These are phyloP conservation scores for Ophiothrix spiculata DNA, from an alignment of 35 echinoderm and acorn worm genomes.

Conservation along the genomic window DNA sequence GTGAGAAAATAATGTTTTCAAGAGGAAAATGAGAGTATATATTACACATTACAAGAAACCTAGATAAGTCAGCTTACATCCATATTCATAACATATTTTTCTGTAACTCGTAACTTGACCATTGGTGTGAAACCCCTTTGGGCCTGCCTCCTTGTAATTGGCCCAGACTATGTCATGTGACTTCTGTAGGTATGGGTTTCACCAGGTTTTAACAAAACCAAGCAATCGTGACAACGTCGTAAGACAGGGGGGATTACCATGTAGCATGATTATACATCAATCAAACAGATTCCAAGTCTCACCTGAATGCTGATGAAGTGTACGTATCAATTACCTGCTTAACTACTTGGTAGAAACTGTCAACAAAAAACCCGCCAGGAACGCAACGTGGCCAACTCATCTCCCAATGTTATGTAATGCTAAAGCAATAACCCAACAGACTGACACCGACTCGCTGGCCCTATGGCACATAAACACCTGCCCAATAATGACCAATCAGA, in stretches of 20 bases:
- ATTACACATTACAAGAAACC: not conserved
- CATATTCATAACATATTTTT: not conserved
- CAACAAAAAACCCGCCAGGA: not conserved
- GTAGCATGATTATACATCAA: slow-evolving; percentile 11
- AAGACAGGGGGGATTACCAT: not conserved
- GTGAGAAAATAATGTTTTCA: not conserved
- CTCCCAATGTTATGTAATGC: not conserved
- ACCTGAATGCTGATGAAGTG: slow-evolving; percentile 9
- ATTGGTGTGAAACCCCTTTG: not conserved
- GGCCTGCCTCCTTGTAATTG: not conserved
- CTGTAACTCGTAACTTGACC: not conserved
- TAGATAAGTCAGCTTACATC: not conserved
- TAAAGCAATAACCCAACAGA: not conserved
- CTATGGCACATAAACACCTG: slow-evolving; percentile 8
- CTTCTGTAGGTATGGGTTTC: not conserved
- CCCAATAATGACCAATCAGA: slow-evolving; percentile 12
- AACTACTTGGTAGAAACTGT: not conserved
- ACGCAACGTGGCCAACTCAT: not conserved
- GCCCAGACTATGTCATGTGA: not conserved
- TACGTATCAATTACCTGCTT: slow-evolving; percentile 3
- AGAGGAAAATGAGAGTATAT: not conserved
- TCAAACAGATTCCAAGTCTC: not conserved
- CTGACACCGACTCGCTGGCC: not conserved
- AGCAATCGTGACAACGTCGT: slow-evolving; percentile 5
- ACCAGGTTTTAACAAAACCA: not conserved